Evolutionary conservation across 2,888 invertebrate species (phyloP).

Genomic region (Stenodema calcarata): DNA sequence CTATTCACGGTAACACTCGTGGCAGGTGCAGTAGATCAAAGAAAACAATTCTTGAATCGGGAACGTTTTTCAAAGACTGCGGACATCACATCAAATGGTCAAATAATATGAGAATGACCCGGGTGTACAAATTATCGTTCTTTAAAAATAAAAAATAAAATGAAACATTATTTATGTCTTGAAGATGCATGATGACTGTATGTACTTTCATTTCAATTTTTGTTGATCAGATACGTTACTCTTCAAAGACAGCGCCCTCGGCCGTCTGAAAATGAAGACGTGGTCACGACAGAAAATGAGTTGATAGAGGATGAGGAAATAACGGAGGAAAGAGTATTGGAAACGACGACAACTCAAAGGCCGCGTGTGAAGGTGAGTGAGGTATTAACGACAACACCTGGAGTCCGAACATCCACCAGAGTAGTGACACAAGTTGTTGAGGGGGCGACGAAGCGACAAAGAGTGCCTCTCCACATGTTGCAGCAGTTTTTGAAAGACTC

Average conservation of each 20-base stretch:
- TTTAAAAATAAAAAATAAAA: too few relatives aligned
- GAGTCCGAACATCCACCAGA: slow-evolving; percentile 61
- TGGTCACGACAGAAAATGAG: slow-evolving; percentile 53
- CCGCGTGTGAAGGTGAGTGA: slow-evolving; percentile 58
- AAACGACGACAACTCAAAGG: slow-evolving; percentile 49
- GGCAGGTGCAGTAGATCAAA: too few relatives aligned
- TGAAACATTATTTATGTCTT: too few relatives aligned
- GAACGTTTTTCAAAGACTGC: too few relatives aligned
- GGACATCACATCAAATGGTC: too few relatives aligned
- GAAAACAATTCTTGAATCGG: too few relatives aligned
- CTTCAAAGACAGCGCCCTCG: slow-evolving; percentile 61
- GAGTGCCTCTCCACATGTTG: slow-evolving; percentile 62
- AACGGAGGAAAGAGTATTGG: slow-evolving; percentile 51
- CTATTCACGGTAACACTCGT: too few relatives aligned
- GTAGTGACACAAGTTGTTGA: slow-evolving; percentile 64
- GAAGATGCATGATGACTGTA: too few relatives aligned
- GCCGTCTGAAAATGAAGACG: slow-evolving; percentile 62
- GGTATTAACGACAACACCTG: slow-evolving; percentile 52
- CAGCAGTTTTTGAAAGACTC: slow-evolving; percentile 55
- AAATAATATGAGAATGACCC: too few relatives aligned
- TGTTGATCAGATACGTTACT: slow-evolving; percentile 61
- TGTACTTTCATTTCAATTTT: background rate
- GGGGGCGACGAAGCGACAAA: slow-evolving; percentile 64
- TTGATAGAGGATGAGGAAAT: slow-evolving; percentile 53
- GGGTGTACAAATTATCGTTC: too few relatives aligned